These are phyloP conservation scores for Dryas iulia DNA, from an alignment of 1,140 invertebrate species.

Conservation along the genomic window DNA sequence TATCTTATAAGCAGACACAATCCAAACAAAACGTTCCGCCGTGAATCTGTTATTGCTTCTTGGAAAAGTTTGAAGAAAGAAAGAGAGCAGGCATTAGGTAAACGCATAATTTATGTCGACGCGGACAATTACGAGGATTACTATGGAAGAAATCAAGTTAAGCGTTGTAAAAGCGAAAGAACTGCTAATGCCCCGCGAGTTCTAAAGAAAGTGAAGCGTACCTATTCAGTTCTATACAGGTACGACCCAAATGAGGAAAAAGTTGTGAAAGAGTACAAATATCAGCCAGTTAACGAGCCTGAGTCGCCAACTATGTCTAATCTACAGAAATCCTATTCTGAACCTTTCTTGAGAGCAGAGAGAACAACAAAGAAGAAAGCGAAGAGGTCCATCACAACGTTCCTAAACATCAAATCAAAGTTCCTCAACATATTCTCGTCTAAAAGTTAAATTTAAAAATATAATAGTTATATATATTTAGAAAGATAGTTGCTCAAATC, in stretches of 20 bases:
- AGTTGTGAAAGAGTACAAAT: constrained; percentile 74
- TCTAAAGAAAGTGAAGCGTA: constrained; percentile 70
- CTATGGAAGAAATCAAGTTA: constrained; percentile 71
- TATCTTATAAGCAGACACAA: constrained; percentile 72
- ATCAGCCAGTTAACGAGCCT: constrained; percentile 55
- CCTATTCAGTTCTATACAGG: constrained; percentile 72
- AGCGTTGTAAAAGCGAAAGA: constrained; percentile 71
- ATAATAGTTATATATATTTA: constrained; percentile 29
- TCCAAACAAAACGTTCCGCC: constrained; percentile 71
- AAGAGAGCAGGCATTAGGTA: constrained; percentile 68
- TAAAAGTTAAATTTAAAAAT: constrained; percentile 60
- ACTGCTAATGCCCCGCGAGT: constrained; percentile 46
- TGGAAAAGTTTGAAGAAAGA: constrained; percentile 75
- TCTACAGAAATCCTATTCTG: constrained; percentile 62
- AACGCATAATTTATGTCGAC: constrained; percentile 65
- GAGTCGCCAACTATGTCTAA: constrained; percentile 31
- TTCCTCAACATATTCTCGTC: constrained; percentile 70
- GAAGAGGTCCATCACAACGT: constrained; percentile 69
- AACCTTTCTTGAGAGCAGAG: constrained; percentile 64
- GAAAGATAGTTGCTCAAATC: constrained; percentile 70
- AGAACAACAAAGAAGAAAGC: constrained; percentile 67
- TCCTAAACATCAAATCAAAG: constrained; percentile 72
- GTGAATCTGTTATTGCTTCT: constrained; percentile 71
- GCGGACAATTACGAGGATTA: constrained; percentile 69
- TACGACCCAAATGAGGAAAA: constrained; percentile 71